Evolutionary conservation across 1,140 invertebrate species (phyloP).

Genomic region (Ectropis grisescens): DNA sequence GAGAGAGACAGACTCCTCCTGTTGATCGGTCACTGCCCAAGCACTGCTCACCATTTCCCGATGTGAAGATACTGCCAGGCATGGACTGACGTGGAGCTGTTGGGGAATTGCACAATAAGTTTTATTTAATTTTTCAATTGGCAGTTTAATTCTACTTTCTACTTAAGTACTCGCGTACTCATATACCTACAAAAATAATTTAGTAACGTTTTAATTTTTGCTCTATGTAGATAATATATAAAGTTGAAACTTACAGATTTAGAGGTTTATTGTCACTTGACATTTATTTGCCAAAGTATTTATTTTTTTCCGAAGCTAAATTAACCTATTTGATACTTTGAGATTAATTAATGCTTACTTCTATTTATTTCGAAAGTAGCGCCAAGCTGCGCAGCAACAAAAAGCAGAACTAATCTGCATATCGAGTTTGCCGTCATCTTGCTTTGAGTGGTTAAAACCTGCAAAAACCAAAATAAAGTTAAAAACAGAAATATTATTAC

Average conservation of each 20-base stretch:
- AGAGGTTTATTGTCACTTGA: too few relatives aligned
- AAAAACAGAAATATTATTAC: background rate
- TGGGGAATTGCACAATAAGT: background rate
- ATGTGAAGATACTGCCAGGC: conserved; percentile 51
- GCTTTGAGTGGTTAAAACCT: background rate
- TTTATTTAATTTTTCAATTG: background rate
- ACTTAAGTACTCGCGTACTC: background rate
- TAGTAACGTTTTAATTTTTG: background rate
- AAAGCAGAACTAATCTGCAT: conserved; percentile 10
- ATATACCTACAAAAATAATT: background rate
- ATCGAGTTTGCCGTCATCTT: conserved; percentile 15
- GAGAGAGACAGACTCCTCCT: conserved; percentile 48
- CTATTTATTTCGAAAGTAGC: conserved; percentile 1
- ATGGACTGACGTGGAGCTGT: conserved; percentile 33
- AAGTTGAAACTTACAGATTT: too few relatives aligned
- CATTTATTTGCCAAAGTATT: too few relatives aligned
- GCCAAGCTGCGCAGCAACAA: conserved; percentile 6
- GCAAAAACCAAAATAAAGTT: background rate
- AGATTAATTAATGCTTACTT: conserved; percentile 5
- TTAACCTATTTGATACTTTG: too few relatives aligned
- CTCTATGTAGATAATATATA: background rate
- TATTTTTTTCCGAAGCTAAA: too few relatives aligned
- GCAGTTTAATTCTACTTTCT: background rate
- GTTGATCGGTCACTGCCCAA: conserved; percentile 42
- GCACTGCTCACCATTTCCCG: conserved; percentile 54